phyloP scores from a whole-genome alignment of 2,797 vertebrate species.

The Vespertilio murinus region DNA sequence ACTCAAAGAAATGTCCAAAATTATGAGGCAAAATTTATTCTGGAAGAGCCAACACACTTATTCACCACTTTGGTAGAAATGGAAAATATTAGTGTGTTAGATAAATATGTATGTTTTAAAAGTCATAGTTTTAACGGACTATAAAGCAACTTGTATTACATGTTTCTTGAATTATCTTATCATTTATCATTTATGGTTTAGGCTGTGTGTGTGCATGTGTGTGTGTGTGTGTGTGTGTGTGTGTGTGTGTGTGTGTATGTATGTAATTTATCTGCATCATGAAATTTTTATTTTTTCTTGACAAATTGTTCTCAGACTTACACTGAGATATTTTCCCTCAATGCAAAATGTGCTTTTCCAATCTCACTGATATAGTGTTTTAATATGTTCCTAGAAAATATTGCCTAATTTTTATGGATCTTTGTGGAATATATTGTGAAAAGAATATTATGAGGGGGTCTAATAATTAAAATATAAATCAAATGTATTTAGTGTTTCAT shows the following conservation, averaged over 20 bases:
- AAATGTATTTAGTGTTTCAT: not conserved
- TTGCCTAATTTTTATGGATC: not conserved
- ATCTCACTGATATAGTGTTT: not conserved
- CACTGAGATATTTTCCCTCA: not conserved
- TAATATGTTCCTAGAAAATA: conserved; percentile 6
- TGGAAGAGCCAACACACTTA: not conserved
- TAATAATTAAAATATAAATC: conserved; percentile 15
- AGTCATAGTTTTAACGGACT: not conserved
- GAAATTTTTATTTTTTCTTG: not conserved
- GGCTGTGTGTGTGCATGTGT: not conserved
- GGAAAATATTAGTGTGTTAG: not conserved
- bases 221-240: not conserved
- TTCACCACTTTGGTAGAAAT: not conserved
- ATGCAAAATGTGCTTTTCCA: not conserved
- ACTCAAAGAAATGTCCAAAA: not conserved
- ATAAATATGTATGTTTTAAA: not conserved
- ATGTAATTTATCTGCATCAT: not conserved
- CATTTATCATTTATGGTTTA: conserved; percentile 23
- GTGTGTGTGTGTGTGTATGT: not conserved
- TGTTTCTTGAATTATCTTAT: not conserved
- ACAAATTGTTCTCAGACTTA: not conserved
- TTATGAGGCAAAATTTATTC: not conserved
- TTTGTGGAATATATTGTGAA: not conserved
- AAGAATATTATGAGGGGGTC: not conserved
- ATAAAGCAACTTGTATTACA: not conserved